phyloP scores from a whole-genome alignment of 2,888 invertebrate species.

The Suillia variegata region DNA sequence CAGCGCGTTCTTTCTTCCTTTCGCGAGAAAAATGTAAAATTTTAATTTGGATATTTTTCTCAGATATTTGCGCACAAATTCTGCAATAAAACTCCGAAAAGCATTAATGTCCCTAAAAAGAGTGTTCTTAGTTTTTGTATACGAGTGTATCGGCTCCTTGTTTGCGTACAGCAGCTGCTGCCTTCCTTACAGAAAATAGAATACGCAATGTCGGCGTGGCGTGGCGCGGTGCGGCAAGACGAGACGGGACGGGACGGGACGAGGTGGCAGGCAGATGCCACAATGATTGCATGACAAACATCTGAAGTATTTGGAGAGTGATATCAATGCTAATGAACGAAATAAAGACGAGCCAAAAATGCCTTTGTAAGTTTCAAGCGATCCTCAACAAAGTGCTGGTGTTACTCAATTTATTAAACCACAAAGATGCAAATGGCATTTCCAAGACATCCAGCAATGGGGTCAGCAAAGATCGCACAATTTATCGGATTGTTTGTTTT shows the following conservation, averaged over 20 bases:
- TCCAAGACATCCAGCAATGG: constrained; percentile 50
- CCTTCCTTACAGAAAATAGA: no score
- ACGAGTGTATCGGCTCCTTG: no score
- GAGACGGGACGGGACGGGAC: no score
- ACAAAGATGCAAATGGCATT: constrained; percentile 58
- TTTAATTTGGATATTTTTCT: constrained; percentile 8
- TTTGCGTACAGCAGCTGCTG: no score
- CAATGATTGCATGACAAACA: constrained; percentile 30
- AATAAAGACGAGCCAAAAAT: constrained; percentile 37
- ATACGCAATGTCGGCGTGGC: no score
- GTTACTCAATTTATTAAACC: constrained; percentile 2
- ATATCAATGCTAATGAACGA: constrained; percentile 48
- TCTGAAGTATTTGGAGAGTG: constrained; percentile 33
- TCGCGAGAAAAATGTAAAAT: constrained; percentile 1
- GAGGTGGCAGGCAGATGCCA: constrained; percentile 25
- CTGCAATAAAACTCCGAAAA: constrained; percentile 2
- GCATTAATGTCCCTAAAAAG: no score
- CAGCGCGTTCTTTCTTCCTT: not conserved
- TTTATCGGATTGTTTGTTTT: constrained; percentile 48
- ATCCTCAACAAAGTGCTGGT: not conserved
- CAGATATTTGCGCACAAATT: constrained; percentile 9
- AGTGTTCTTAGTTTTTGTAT: no score
- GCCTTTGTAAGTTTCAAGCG: not conserved
- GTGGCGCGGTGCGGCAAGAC: no score
- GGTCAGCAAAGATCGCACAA: constrained; percentile 45